Evolutionary conservation across 92 coral and sea anemone species (phyloP).

Genomic region (Epizoanthus rinbou): DNA sequence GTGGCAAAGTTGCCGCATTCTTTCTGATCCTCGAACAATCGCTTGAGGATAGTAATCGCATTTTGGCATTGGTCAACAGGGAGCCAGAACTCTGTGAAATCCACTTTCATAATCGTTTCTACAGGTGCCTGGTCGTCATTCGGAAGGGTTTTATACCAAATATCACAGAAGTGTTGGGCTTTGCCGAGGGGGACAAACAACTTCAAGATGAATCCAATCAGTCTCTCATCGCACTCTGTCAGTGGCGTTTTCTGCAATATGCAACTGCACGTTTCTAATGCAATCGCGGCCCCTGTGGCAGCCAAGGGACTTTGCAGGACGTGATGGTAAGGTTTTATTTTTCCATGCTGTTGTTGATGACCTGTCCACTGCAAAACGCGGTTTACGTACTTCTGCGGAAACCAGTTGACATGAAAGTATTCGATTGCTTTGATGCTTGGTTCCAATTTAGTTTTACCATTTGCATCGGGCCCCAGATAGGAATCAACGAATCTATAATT

Average conservation of each 20-base stretch:
- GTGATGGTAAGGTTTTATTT: constrained; percentile 45
- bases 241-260: constrained; percentile 48
- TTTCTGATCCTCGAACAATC: constrained; percentile 54
- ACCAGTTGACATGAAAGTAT: constrained; percentile 73
- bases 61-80: constrained; percentile 63
- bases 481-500: constrained; percentile 55
- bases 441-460: constrained; percentile 57
- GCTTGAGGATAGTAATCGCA: constrained; percentile 59
- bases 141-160: constrained; percentile 66
- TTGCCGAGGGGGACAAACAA: constrained; percentile 46
- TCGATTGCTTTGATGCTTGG: constrained; percentile 55
- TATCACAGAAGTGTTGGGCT: constrained; percentile 49
- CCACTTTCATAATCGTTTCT: constrained; percentile 54
- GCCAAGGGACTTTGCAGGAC: constrained; percentile 19
- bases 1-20: constrained; percentile 67
- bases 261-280: constrained; percentile 43
- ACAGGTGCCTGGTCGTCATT: constrained; percentile 69
- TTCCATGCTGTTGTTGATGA: constrained; percentile 12
- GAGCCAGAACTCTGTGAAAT: constrained; percentile 82
- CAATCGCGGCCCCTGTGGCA: constrained; percentile 61
- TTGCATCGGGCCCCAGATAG: constrained; percentile 52
- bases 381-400: constrained; percentile 66
- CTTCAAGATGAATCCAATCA: constrained; percentile 44
- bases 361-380: constrained; percentile 75
- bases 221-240: constrained; percentile 5